These are phyloP conservation scores for Pogoniulus pusillus DNA, from an alignment of 2,797 vertebrate genomes.

Conservation along the genomic window DNA sequence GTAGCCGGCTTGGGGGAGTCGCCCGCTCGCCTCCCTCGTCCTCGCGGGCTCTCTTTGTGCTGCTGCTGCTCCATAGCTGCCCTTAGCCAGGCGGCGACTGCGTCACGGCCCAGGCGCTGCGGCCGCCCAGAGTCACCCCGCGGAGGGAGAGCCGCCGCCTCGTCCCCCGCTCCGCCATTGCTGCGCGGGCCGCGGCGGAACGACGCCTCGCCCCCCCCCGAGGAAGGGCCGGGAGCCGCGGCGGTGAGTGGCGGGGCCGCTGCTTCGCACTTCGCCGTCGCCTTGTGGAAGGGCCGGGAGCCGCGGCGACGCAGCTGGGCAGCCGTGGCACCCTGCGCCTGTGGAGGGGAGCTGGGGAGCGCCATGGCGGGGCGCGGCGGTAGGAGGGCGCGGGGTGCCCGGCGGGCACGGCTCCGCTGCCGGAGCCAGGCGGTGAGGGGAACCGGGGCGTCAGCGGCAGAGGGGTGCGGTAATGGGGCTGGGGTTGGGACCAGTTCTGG, in stretches of 20 bases:
- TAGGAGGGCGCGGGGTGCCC: background rate
- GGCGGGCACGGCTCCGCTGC: background rate
- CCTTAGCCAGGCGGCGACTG: constrained; percentile 27
- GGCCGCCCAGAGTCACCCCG: background rate
- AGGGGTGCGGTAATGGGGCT: background rate
- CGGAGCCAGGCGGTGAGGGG: background rate
- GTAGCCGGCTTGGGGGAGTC: background rate
- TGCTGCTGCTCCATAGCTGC: constrained; percentile 7
- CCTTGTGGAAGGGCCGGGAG: background rate
- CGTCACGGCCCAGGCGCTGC: constrained; percentile 29
- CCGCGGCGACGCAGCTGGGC: background rate
- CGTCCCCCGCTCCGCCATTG: constrained; percentile 8
- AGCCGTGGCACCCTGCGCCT: background rate
- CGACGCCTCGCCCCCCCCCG: background rate
- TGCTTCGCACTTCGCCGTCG: background rate
- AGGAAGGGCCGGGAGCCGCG: constrained; percentile 23
- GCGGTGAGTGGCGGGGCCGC: constrained; percentile 30
- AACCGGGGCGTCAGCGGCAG: background rate
- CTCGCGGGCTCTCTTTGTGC: constrained; percentile 20
- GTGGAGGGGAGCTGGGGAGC: background rate
- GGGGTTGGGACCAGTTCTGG: background rate
- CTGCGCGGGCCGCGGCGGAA: constrained; percentile 20
- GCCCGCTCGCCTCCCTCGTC: background rate
- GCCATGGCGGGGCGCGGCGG: background rate
- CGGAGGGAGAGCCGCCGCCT: background rate